Conservation (phyloP, 1,140 invertebrate genomes). For the Euglossa dilemma region DNA sequence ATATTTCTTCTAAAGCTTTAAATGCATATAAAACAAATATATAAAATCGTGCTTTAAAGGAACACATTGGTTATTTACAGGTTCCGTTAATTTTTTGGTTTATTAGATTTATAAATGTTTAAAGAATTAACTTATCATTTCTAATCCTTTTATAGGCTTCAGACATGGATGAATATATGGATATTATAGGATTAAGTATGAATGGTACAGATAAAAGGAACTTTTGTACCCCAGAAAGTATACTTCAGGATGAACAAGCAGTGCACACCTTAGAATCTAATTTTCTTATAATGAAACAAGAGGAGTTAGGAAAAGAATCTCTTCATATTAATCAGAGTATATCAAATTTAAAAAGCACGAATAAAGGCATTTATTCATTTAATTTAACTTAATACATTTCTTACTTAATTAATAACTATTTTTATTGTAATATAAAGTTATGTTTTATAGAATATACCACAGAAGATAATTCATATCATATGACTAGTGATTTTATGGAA, state of each 20-base stretch:
- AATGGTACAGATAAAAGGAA: constrained; percentile 57
- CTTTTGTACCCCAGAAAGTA: constrained; percentile 51
- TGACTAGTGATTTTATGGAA: not conserved
- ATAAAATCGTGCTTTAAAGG: constrained; percentile 63
- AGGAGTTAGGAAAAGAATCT: not conserved
- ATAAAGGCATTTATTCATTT: constrained; percentile 9
- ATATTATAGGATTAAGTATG: constrained; percentile 64
- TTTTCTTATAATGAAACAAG: constrained; percentile 9
- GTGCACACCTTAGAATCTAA: constrained; percentile 6
- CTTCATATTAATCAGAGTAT: not conserved
- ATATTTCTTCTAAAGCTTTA: not conserved
- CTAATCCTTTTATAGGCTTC: constrained; percentile 31
- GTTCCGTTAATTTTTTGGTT: constrained; percentile 48
- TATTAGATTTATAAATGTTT: not conserved
- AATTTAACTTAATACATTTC: constrained; percentile 1
- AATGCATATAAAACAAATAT: not conserved
- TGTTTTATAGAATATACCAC: constrained; percentile 1
- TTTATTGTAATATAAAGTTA: not conserved
- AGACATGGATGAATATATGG: constrained; percentile 75
- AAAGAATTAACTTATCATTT: not conserved
- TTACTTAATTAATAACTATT: not conserved
- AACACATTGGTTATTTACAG: constrained; percentile 78
- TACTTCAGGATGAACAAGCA: constrained; percentile 61
- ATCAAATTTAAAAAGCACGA: not conserved
- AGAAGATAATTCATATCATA: not conserved